These are phyloP conservation scores for Antigone vipio DNA, from an alignment of 2,113 vertebrate genomes.

Conservation along the genomic window DNA sequence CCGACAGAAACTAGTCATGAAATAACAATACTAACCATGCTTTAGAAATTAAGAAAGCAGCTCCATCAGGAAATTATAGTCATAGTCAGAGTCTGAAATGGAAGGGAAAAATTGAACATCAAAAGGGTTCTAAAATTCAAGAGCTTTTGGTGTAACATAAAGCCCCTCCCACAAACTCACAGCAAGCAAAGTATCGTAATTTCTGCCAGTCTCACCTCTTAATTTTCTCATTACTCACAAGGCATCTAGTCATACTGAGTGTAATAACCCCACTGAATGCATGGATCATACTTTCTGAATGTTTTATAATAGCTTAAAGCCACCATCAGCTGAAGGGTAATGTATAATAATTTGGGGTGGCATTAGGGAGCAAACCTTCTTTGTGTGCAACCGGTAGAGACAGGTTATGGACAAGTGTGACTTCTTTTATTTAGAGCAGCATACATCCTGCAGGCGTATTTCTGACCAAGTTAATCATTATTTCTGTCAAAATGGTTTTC, in stretches of 20 bases:
- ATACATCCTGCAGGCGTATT: neutral
- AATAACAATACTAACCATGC: accelerated
- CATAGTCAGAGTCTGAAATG: neutral
- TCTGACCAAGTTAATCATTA: neutral
- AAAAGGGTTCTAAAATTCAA: neutral
- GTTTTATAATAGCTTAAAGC: neutral
- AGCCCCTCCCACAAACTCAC: neutral
- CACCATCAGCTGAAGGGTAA: neutral
- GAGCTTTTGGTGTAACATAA: neutral
- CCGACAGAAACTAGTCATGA: neutral
- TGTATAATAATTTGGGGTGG: neutral
- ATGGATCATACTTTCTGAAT: neutral
- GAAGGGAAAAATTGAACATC: neutral
- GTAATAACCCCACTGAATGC: neutral
- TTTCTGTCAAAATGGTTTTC: neutral
- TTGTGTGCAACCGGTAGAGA: neutral
- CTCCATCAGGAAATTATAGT: neutral
- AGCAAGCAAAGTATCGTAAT: neutral
- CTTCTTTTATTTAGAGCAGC: neutral
- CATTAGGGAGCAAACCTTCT: neutral
- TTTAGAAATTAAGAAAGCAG: neutral
- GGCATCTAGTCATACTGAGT: neutral
- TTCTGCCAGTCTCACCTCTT: neutral
- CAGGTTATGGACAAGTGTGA: neutral
- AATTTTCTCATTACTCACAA: neutral